Evolutionary conservation across 2,113 vertebrate genomes (phyloP).

Genomic region (Penelope pileata): DNA sequence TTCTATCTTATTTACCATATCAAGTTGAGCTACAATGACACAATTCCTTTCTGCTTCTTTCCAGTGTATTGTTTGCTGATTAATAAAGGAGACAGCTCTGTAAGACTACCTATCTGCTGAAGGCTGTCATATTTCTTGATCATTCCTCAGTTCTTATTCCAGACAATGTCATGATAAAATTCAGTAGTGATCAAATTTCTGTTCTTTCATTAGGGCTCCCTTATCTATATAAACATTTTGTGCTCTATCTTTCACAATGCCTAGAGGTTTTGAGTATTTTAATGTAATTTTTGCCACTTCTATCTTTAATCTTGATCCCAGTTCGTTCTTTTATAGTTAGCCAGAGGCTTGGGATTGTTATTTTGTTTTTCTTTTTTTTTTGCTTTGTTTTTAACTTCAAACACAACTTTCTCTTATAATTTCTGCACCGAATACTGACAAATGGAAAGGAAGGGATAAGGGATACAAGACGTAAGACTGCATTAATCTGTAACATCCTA

Average conservation of each 20-base stretch:
- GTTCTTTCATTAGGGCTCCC: conserved; percentile 34
- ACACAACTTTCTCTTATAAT: conserved; percentile 11
- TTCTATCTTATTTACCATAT: neutral
- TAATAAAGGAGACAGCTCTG: neutral
- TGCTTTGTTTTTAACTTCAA: conserved; percentile 37
- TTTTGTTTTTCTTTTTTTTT: neutral
- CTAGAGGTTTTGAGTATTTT: conserved; percentile 31
- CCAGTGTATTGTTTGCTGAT: neutral
- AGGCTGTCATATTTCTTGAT: neutral
- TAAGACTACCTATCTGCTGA: neutral
- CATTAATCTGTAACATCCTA: neutral
- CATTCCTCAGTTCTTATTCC: neutral
- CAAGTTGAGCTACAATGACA: neutral
- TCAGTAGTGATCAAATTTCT: conserved; percentile 2
- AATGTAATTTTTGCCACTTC: conserved; percentile 1
- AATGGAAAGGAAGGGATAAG: neutral
- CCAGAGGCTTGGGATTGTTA: neutral
- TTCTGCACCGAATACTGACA: neutral
- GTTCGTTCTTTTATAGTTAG: conserved; percentile 27
- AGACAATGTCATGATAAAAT: conserved; percentile 1
- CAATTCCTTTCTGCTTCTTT: neutral
- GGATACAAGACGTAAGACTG: neutral
- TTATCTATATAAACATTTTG: conserved; percentile 61
- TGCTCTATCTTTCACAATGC: neutral
- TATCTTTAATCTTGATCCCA: conserved; percentile 48